Percentiles rank a stretch among this genome's conserved stretches.
phyloP scores from a whole-genome alignment of 2,797 vertebrate genomes.

The Sarcoramphus papa region DNA sequence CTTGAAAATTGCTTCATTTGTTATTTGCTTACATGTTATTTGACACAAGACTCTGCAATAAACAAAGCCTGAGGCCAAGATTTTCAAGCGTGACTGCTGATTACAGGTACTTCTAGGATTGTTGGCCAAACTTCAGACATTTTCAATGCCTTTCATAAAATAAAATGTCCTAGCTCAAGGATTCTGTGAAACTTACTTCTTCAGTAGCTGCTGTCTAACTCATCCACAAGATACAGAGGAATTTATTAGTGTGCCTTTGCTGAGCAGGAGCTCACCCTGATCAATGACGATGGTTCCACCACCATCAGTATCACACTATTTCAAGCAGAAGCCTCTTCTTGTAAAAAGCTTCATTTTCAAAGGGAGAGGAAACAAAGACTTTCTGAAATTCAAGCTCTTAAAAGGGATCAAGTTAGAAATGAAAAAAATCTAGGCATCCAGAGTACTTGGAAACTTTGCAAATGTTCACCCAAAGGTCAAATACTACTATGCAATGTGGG shows the following conservation, averaged over 20 bases:
- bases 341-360: background rate
- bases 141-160: background rate
- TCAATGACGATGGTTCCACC: background rate
- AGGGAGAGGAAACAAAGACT: background rate
- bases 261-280: background rate
- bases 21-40: slow-evolving; percentile 16
- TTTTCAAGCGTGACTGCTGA: slow-evolving; percentile 2
- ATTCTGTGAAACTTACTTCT: background rate
- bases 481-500: background rate
- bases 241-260: background rate
- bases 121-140: background rate
- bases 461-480: background rate
- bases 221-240: background rate
- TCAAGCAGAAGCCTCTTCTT: background rate
- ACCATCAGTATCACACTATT: background rate
- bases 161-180: background rate
- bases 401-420: background rate
- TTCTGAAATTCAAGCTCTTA: background rate
- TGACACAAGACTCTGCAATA: background rate
- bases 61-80: slow-evolving; percentile 7
- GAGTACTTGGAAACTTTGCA: background rate
- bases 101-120: background rate
- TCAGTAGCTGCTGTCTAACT: background rate
- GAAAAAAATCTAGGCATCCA: background rate
- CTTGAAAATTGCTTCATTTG: background rate